A percentile compares a stretch with the other conserved stretches of the same genome.
Conservation (phyloP, 2,888 invertebrate species). For the Fragum fragum region DNA sequence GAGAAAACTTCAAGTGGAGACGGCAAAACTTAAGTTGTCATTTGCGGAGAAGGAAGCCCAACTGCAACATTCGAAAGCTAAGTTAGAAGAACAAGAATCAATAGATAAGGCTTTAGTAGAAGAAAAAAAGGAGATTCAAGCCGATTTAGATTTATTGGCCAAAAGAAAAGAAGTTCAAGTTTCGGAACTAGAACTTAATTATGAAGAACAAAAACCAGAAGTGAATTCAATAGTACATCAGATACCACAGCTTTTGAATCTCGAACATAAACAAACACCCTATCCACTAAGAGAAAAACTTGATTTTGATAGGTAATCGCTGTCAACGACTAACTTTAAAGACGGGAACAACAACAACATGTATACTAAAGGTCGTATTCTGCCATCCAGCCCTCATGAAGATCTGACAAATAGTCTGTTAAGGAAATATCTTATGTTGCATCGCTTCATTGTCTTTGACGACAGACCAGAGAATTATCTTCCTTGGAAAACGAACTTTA, state of each 20-base stretch:
- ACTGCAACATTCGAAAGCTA: not conserved
- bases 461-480: slow-evolving; percentile 3
- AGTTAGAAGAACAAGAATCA: not conserved
- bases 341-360: not conserved
- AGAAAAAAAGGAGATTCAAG: not conserved
- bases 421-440: not conserved
- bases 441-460: not conserved
- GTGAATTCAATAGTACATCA: not conserved
- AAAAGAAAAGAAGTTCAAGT: not conserved
- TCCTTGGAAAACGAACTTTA: not conserved
- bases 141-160: not conserved
- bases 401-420: not conserved
- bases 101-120: not conserved
- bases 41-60: not conserved
- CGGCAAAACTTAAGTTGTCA: not conserved
- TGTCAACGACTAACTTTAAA: not conserved
- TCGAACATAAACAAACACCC: not conserved
- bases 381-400: not conserved
- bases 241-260: not conserved
- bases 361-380: not conserved
- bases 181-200: not conserved
- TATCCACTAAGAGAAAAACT: not conserved
- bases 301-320: not conserved
- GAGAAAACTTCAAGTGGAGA: not conserved
- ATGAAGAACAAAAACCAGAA: too few species aligned